Base-by-base conservation (phyloP, 2,113 vertebrate genomes). In the Syngnathus floridae region DNA sequence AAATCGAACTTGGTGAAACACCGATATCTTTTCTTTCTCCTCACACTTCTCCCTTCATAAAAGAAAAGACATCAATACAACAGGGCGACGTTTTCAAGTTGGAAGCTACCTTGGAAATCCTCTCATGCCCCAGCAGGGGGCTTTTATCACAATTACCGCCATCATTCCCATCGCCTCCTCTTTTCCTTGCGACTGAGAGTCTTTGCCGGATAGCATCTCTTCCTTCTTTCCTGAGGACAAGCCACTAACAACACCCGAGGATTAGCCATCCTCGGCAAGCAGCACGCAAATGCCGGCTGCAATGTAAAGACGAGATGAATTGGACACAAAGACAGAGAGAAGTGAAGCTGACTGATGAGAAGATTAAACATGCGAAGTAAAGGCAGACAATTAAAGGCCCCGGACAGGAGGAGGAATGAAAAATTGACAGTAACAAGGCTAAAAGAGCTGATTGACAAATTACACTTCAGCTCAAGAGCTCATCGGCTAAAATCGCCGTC, bases 401-500 rank as follows among this genome's bases (percentile, higher is more conserved):
- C 59, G 65, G 73, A 73, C 41, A 63, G 78, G 76, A 72, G 41
- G 76, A 55, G 70, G 65, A 70, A 72, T 64, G 73, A 67, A 72
- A 62, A 75, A 80, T 60, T 62, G 62, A 65, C 59, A 66, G 65
- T 22, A 79, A 67, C 35, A 69, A 58, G 55, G 38, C 36, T 65
- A 68, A 68, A 17, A 1, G 63, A 69, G 57, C 22, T 17, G 66
- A 22, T 65, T 73, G 69, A 82, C 35, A 71, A 74, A 81, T 65
- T 37, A 65, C 21, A 41, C 62, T 66, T 38, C 43, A 62, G 57
- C 40, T 52, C 12, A 14, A 66, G 58, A 70, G 84, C 57, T 73
- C 73, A 83, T 83, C 71, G 51, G 79, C 67, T 64, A 64, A 65
- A 75, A 57, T 77, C 65, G 69, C 52, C 70, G 54, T 67, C 65